Evolutionary conservation across 1,140 invertebrate species (phyloP), one percentile per base, ranked within the genome.

Genomic region (Coenobita brevimanus): DNA sequence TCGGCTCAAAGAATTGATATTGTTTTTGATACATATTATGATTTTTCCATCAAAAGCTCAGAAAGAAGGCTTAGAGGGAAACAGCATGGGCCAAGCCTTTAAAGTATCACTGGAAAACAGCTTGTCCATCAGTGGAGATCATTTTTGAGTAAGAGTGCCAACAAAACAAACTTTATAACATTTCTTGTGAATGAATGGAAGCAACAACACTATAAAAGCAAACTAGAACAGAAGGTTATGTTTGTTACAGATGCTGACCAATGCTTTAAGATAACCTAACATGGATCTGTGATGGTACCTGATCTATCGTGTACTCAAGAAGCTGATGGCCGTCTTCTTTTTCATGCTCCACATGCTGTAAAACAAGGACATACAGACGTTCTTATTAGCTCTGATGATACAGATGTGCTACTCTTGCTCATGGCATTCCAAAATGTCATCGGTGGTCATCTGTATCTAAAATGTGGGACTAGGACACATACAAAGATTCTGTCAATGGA

Each of bases 321-420:
- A 69, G 24, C 64, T 69, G 64, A 69, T 69, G 64, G 24, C 64
- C 21, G 64, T 69, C 64, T 69, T 27, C 24, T 69, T 21, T 69
- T 69, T 30, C 64, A 69, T 69, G 76, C 76, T 80, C 43, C 27
- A 30, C 50, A 80, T 50, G 50, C 76, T 80, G 76, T 60, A 80
- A 80, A 80, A n/a, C 76, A 80, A 54, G 76, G 50, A 80, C 76
- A 80, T 60, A 43, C 24, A 60, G 24, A 50, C 15, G 76, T 80
- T 80, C 43, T 57, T 60, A 80, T 80, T 33, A 80, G 78, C 78
- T 80, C 46, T 80, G 78, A 80, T 60, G 78, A 80, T 60, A 60
- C 78, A 60, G 78, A 80, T 80, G n/a, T 80, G 54, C 78, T 60
- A 2, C 54, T 80, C 13, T 80, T 80, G 43, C 78, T 69, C 64